phyloP scores from a whole-genome alignment of 2,113 vertebrate species.

The Sterna hirundo region DNA sequence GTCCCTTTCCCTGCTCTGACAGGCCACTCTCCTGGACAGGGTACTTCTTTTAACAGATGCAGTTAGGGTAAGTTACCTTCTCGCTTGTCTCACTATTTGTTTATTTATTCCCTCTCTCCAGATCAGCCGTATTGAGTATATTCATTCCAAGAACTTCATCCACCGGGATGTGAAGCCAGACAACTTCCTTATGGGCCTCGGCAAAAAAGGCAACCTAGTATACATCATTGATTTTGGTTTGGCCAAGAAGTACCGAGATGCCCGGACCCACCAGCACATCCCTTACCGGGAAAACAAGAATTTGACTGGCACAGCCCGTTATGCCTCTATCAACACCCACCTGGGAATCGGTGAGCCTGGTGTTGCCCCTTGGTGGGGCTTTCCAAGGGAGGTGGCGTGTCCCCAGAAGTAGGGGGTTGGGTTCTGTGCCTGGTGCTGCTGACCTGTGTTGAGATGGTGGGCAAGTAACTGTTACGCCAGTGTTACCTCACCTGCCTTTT shows the following conservation, averaged over 20 bases:
- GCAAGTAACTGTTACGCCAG: neutral
- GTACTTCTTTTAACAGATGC: neutral
- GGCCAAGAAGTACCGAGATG: constrained; percentile 96
- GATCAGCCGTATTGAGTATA: constrained; percentile 98
- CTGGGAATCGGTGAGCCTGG: constrained; percentile 89
- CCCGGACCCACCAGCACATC: constrained; percentile 97
- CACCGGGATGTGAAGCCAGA: constrained; percentile 96
- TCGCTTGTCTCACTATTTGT: neutral
- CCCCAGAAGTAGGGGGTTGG: neutral
- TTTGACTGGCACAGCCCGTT: constrained; percentile 94
- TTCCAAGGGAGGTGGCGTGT: neutral
- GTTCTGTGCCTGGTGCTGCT: neutral
- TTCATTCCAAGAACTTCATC: constrained; percentile 99
- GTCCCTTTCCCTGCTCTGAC: neutral
- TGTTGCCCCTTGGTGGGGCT: neutral
- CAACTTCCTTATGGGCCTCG: constrained; percentile 97
- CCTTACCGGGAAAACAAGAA: constrained; percentile 99
- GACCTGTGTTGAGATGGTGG: neutral
- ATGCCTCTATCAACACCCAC: constrained; percentile 97
- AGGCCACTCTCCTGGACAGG: neutral
- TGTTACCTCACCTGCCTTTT: neutral
- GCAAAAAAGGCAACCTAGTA: constrained; percentile 97
- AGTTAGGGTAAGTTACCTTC: neutral
- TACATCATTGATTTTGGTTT: constrained; percentile 98
- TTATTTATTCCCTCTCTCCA: constrained; percentile 9